Evolutionary conservation across 2,888 invertebrate genomes (phyloP), one percentile per base, ranked within the genome.

Genomic region (Laspeyria flexula): DNA sequence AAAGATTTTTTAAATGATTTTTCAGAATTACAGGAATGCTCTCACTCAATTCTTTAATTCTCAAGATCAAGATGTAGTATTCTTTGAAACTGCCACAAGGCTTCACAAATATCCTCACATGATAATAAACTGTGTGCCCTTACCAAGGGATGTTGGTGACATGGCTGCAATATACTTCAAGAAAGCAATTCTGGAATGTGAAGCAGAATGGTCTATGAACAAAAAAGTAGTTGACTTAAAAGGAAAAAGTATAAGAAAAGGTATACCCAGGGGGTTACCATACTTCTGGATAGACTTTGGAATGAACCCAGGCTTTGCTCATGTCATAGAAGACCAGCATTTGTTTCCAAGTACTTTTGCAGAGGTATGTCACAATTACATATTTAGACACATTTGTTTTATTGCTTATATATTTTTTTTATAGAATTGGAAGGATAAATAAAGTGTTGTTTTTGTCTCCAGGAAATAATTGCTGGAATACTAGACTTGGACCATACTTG

Each of bases 221-320:
- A 98, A 98, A 80, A 99, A 99, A 92, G 90, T 93, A 40, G 83
- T 93, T 4, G 92, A 93, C 33, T 71, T 93, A 31, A 92, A 89
- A 70, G 92, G 93, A 0, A 96, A 95, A 77, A 94, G 96, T 79
- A 93, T 99, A 15, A 93, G 97, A 33, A 94, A 94, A 76, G 95
- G 96, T 10, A 91, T 99, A 55, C 99, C 99, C 0, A 98, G 97
- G 86, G 98, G 98, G 0, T 93, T 99, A 60, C 97, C 99, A 0
- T 99, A 99, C 83, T 98, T 99, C 86, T 95, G 96, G 91, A 96
- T 99, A 0, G 96, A 97, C 84, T 99, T 99, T 92, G 99, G 97
- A 12, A 95, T 96, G 90, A 95, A 96, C 34, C 95, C 96, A 43
- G 99, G 99, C 0, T 99, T 96, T 91, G 99, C 98, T 38, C 99